A percentile compares a stretch with the other conserved stretches of the same genome.
phyloP scores from a whole-genome alignment of 2,797 vertebrate species.

The Cuniculus paca region DNA sequence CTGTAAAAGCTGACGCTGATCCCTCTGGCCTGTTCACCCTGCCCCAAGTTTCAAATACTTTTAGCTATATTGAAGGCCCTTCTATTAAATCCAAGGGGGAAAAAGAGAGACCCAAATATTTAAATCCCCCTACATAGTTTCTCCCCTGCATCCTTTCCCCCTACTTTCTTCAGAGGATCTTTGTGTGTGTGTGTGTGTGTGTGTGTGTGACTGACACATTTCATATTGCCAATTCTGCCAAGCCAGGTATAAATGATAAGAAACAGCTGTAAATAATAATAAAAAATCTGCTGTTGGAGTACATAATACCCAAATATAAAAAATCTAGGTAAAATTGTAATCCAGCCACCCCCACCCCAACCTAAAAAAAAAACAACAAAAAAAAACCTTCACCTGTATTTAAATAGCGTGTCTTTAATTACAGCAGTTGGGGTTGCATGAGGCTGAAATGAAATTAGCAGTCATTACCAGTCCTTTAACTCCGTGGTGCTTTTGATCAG shows the following conservation, averaged over 20 bases:
- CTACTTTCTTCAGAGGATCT: constrained; percentile 64
- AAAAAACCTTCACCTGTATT: constrained; percentile 91
- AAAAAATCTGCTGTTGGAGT: constrained; percentile 56
- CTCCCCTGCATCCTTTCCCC: not conserved
- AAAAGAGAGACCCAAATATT: constrained; percentile 70
- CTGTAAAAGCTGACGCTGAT: constrained; percentile 85
- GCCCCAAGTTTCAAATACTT: constrained; percentile 78
- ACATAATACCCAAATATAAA: constrained; percentile 66
- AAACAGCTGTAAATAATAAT: constrained; percentile 36
- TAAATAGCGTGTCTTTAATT: constrained; percentile 92
- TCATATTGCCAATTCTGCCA: constrained; percentile 36
- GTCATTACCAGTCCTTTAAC: constrained; percentile 94
- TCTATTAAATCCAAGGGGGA: constrained; percentile 81
- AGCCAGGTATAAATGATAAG: constrained; percentile 75
- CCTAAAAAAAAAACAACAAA: constrained; percentile 78
- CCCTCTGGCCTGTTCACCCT: constrained; percentile 79
- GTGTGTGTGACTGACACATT: constrained; percentile 44
- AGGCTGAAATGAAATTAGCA: constrained; percentile 93
- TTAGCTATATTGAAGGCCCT: constrained; percentile 73
- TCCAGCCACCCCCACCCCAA: constrained; percentile 82
- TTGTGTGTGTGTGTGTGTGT: not conserved
- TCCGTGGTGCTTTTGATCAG: constrained; percentile 93
- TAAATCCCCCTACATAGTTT: constrained; percentile 67
- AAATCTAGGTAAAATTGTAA: constrained; percentile 87
- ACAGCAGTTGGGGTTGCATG: constrained; percentile 91